Conservation (phyloP, 1,140 invertebrate species). For the Drosophila jambulina region DNA sequence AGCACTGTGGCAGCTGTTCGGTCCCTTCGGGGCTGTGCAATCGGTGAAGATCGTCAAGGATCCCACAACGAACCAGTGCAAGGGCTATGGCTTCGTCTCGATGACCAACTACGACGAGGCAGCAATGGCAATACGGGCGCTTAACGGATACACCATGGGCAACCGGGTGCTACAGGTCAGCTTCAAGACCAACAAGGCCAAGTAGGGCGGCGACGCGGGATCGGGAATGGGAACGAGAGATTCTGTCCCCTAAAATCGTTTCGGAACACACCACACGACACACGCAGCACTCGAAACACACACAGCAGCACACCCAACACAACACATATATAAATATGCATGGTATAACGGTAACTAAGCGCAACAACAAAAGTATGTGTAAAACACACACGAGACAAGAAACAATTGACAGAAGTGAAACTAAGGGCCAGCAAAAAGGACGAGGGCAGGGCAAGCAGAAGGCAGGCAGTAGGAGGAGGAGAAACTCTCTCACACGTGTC, state of each 20-base stretch:
- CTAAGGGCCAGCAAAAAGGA: conserved; percentile 3
- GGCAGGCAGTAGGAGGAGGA: conserved; percentile 4
- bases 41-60: conserved; percentile 99
- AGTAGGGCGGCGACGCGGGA: conserved; percentile 81
- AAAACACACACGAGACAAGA: conserved; percentile 60
- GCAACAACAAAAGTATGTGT: conserved; percentile 80
- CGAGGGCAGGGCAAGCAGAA: not conserved
- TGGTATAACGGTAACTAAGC: conserved; percentile 77
- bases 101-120: conserved; percentile 99
- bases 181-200: conserved; percentile 97
- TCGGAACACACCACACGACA: conserved; percentile 24
- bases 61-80: conserved; percentile 99
- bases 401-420: conserved; percentile 8
- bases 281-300: conserved; percentile 21
- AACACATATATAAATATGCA: conserved; percentile 79
- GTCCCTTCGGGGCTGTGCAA: conserved; percentile 99
- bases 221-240: not conserved
- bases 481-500: conserved; percentile 10
- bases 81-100: conserved; percentile 99
- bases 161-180: conserved; percentile 99
- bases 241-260: conserved; percentile 5
- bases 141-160: conserved; percentile 98
- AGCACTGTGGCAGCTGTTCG: conserved; percentile 99
- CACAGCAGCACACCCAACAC: conserved; percentile 14
- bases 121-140: conserved; percentile 97